Percentiles rank a stretch among this genome's conserved stretches.
Conservation (phyloP, 2,888 invertebrate genomes). For the Gandaritis pyraliata region DNA sequence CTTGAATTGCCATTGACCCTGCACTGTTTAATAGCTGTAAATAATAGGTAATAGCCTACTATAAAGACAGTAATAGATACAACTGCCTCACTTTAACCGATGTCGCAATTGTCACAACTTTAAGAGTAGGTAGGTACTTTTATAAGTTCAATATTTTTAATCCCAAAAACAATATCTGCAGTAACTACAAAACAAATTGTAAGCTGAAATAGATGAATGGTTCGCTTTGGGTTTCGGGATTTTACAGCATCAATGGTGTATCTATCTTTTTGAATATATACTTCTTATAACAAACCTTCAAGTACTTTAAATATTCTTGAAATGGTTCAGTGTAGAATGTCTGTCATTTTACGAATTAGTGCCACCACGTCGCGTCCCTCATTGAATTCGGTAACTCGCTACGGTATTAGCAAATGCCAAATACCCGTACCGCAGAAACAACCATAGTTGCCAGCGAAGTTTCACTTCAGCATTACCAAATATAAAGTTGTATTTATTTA, state of each 20-base stretch:
- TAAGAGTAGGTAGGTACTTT: too few relatives aligned
- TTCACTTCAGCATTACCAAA: neutral
- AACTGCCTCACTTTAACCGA: neutral
- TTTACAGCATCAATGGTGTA: too few relatives aligned
- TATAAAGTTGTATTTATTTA: neutral
- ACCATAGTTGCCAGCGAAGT: neutral
- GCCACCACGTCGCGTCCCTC: constrained; percentile 40
- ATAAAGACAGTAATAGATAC: constrained; percentile 9
- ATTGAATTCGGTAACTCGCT: constrained; percentile 46
- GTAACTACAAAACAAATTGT: too few relatives aligned
- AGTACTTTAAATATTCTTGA: neutral
- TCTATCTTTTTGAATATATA: too few relatives aligned
- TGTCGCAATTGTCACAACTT: neutral
- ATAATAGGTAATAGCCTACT: constrained; percentile 14
- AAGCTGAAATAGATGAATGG: too few relatives aligned
- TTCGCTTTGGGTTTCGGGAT: too few relatives aligned
- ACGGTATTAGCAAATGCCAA: constrained; percentile 34
- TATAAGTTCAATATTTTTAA: too few relatives aligned
- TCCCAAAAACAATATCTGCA: too few relatives aligned
- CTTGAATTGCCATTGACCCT: constrained; percentile 23
- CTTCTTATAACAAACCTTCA: neutral
- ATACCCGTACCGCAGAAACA: constrained; percentile 20
- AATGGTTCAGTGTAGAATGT: constrained; percentile 6
- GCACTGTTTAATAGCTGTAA: constrained; percentile 9
- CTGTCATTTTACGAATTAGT: constrained; percentile 40